Conservation (phyloP, 2,113 vertebrate species). For the Halichoerus grypus region DNA sequence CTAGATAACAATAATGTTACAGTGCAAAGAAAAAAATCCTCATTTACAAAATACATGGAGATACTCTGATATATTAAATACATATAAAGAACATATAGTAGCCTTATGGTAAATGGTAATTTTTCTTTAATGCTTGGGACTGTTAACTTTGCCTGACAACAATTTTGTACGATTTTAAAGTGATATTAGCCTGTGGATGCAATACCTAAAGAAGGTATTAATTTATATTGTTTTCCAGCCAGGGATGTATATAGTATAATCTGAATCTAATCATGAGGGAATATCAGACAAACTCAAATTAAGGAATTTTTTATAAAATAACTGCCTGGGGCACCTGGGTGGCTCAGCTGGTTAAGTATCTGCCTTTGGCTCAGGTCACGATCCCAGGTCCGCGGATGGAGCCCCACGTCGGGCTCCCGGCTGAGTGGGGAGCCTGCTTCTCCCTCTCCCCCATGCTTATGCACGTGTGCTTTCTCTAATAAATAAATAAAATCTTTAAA, state of each 20-base stretch:
- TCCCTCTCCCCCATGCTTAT: neutral
- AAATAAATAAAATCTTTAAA: neutral
- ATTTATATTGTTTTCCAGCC: neutral
- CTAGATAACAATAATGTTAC: constrained; percentile 21
- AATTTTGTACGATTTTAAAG: constrained; percentile 52
- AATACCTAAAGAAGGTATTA: neutral
- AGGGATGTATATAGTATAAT: neutral
- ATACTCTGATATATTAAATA: neutral
- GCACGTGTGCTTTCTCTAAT: neutral
- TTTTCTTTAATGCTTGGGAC: neutral
- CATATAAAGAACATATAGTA: neutral
- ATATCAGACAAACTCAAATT: constrained; percentile 2
- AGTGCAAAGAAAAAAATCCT: neutral
- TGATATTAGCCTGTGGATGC: neutral
- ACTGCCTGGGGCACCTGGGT: neutral
- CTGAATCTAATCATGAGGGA: neutral
- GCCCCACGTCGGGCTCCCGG: neutral
- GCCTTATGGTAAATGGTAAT: neutral
- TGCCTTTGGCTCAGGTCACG: neutral
- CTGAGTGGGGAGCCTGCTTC: neutral
- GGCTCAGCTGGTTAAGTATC: neutral
- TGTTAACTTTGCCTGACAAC: constrained; percentile 12
- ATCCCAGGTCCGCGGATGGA: neutral
- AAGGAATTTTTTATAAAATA: constrained; percentile 20
- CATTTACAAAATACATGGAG: constrained; percentile 40